These are phyloP conservation scores for Clistopyga incitator DNA, from an alignment of 2,888 invertebrate species.

Conservation along the genomic window DNA sequence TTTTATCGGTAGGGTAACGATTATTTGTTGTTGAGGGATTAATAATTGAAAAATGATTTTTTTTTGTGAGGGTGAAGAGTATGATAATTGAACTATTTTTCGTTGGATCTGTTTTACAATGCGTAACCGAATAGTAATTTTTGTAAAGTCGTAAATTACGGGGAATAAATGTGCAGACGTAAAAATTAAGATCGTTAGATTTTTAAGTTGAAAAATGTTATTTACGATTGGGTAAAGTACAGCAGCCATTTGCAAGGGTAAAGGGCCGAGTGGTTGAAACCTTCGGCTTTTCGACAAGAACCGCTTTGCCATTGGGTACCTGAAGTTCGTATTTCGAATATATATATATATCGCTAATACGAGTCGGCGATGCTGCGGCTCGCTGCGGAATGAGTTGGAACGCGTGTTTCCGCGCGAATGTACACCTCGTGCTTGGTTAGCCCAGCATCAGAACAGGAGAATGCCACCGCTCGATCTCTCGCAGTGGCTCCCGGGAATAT, in stretches of 20 bases:
- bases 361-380: not conserved
- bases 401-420: constrained; percentile 28
- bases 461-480: constrained; percentile 24
- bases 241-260: not conserved
- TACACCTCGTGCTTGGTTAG: not conserved
- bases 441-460: not conserved
- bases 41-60: too few relatives aligned
- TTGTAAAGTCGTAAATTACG: too few relatives aligned
- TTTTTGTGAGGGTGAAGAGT: too few relatives aligned
- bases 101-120: too few relatives aligned
- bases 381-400: constrained; percentile 8
- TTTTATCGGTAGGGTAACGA: too few relatives aligned
- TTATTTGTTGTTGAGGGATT: too few relatives aligned
- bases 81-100: too few relatives aligned
- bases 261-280: not conserved
- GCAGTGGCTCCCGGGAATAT: constrained; percentile 43
- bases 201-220: not conserved
- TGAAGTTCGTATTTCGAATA: not conserved
- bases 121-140: too few relatives aligned
- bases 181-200: too few relatives aligned
- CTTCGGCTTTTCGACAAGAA: not conserved
- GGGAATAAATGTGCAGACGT: too few relatives aligned
- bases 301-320: not conserved
- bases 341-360: constrained; percentile 21
- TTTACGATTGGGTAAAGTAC: not conserved